Evolutionary conservation across 2,888 invertebrate genomes (phyloP).

Genomic region (Clostera curtula): DNA sequence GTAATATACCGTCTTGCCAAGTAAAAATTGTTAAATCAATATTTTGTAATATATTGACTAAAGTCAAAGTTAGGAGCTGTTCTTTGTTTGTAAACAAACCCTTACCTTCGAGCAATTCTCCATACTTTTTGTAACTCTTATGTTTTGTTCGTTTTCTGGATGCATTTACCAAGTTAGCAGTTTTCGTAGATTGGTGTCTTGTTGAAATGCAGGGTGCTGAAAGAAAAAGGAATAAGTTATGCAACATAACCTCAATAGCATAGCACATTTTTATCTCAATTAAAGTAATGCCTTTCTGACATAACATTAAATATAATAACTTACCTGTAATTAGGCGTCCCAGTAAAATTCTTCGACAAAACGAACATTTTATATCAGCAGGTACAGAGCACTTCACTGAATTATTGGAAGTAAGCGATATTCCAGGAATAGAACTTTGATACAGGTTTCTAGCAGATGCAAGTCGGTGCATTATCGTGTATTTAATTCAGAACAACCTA

Average conservation of each 20-base stretch:
- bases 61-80: too few species aligned
- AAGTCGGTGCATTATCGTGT: slow-evolving; percentile 59
- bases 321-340: slow-evolving; percentile 49
- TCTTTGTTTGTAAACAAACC: too few species aligned
- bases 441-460: slow-evolving; percentile 55
- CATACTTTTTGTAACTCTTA: slow-evolving; percentile 74
- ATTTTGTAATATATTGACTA: too few species aligned
- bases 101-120: slow-evolving; percentile 82
- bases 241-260: slow-evolving; percentile 1
- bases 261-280: not conserved
- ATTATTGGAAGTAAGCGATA: slow-evolving; percentile 37
- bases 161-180: slow-evolving; percentile 47
- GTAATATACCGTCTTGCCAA: too few species aligned
- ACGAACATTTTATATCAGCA: slow-evolving; percentile 58
- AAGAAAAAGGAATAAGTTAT: too few species aligned
- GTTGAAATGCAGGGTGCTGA: slow-evolving; percentile 34
- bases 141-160: slow-evolving; percentile 60
- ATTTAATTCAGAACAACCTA: slow-evolving; percentile 28
- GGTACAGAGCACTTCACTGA: slow-evolving; percentile 27
- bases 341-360: slow-evolving; percentile 56
- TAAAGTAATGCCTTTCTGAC: not conserved
- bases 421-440: slow-evolving; percentile 49
- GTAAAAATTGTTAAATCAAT: too few species aligned
- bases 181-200: slow-evolving; percentile 61
- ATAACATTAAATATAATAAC: slow-evolving; percentile 2